phyloP scores from a whole-genome alignment of 2,113 vertebrate species.

The Sminthopsis crassicaudata region DNA sequence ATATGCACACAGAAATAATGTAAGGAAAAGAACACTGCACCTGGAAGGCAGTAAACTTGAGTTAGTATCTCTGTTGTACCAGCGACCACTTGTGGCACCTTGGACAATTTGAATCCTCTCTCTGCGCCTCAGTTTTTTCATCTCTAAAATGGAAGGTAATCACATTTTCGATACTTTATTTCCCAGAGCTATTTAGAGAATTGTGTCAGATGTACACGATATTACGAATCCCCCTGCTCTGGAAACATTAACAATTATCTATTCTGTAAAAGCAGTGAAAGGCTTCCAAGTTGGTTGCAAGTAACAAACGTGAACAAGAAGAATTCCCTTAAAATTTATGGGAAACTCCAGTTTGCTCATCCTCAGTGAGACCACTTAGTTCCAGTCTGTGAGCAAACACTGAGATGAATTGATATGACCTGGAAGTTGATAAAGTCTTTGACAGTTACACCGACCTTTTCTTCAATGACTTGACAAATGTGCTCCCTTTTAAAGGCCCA shows the following conservation, averaged over 20 bases:
- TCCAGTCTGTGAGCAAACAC: constrained; percentile 75
- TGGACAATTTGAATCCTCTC: neutral
- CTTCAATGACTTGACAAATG: constrained; percentile 76
- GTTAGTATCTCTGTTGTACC: no score
- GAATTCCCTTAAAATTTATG: neutral
- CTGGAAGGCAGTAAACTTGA: neutral
- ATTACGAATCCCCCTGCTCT: neutral
- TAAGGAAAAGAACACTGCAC: neutral
- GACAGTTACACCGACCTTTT: constrained; percentile 74
- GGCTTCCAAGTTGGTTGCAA: constrained; percentile 6
- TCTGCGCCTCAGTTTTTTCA: neutral
- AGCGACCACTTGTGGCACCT: neutral
- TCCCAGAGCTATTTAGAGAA: neutral
- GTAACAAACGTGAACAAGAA: neutral
- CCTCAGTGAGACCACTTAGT: constrained; percentile 76
- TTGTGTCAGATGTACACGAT: neutral
- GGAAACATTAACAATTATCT: neutral
- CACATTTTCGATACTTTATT: neutral
- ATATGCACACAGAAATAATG: neutral
- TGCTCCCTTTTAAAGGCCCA: neutral
- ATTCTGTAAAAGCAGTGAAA: neutral
- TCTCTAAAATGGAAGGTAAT: neutral
- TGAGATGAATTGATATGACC: constrained; percentile 79
- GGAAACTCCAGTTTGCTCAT: constrained; percentile 40
- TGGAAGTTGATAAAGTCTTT: constrained; percentile 80